These are phyloP conservation scores for Magallana angulata DNA, from an alignment of 1,140 invertebrate genomes.

Conservation along the genomic window DNA sequence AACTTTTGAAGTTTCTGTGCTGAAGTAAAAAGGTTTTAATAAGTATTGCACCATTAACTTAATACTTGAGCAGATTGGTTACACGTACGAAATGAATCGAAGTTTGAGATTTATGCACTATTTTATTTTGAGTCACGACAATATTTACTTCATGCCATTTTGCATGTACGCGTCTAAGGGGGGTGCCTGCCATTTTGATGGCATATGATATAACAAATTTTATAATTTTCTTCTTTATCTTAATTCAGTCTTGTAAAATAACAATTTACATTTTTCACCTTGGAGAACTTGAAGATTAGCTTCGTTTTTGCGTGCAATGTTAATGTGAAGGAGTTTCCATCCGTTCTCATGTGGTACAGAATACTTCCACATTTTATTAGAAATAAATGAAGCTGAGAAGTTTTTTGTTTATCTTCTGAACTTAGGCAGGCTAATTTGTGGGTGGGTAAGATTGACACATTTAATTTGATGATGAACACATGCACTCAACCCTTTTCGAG, in stretches of 20 bases:
- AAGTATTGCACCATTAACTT: background rate
- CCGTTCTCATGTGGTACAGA: background rate
- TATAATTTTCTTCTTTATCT: constrained; percentile 22
- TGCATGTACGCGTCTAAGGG: background rate
- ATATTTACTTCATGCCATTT: background rate
- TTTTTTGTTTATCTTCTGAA: constrained; percentile 12
- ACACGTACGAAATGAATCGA: background rate
- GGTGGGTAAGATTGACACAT: constrained; percentile 18
- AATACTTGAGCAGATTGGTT: background rate
- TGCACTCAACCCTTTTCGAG: constrained; percentile 6
- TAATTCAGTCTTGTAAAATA: constrained; percentile 30
- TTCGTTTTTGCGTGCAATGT: constrained; percentile 25
- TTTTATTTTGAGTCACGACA: background rate
- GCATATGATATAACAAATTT: constrained; percentile 1
- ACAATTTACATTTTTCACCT: constrained; percentile 27
- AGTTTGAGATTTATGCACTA: background rate
- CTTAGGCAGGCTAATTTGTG: constrained; percentile 6
- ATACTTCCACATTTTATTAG: constrained; percentile 5
- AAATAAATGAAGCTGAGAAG: background rate
- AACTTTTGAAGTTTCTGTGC: no score
- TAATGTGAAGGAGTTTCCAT: background rate
- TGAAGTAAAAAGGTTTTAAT: no score
- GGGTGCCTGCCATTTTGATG: background rate
- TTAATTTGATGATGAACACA: constrained; percentile 34
- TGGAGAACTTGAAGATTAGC: background rate